Base-by-base conservation (phyloP, 2,797 vertebrate genomes). In the Aldrovandia affinis region DNA sequence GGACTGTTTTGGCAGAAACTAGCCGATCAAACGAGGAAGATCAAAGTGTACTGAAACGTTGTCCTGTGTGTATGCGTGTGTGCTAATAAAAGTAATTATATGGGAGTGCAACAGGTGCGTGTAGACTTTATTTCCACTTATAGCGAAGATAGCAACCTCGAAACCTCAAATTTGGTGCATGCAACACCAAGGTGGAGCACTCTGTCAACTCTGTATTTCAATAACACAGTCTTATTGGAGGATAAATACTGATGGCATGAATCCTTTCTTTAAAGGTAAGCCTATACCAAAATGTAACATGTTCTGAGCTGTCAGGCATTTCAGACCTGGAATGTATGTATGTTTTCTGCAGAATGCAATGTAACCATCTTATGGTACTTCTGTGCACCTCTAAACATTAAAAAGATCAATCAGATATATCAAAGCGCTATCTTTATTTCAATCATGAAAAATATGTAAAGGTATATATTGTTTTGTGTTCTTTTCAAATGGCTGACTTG, bases 371-470 rank as follows among this genome's bases (percentile, higher is more conserved):
- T 78, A 47, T 20, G 83, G 82, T 91, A 88, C 85, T 88, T 83
- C 83, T 92, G 89, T 94, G 89, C 83, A 36, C 80, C 22, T 85
- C 7, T 85, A 88, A 91, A 81, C 78, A 28, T 88, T 15, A 81
- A 81, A 75, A 44, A 86, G 89, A 90, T 78, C 79, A 87, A 86
- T 81, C 2, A 78, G 2, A 82, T 87, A 78, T 18, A 78, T 18
- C 39, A 36, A 59, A 63, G n/a, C 9, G 30, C 30, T 54, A 15
- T 25, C 25, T 20, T 83, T 86, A 83, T 88, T 90, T 89, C 85
- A 88, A 83, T 86, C 84, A 78, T 36, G 73, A 81, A 70, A 33
- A 14, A 10, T 55, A 61, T 87, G 82, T 63, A 25, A 85, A 86
- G n/a, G 30, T 8, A 79, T 81, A 85, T 86, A n/a, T 14, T 44